Evolutionary conservation across 1,140 invertebrate genomes (phyloP).

Genomic region (Drosophila triauraria): DNA sequence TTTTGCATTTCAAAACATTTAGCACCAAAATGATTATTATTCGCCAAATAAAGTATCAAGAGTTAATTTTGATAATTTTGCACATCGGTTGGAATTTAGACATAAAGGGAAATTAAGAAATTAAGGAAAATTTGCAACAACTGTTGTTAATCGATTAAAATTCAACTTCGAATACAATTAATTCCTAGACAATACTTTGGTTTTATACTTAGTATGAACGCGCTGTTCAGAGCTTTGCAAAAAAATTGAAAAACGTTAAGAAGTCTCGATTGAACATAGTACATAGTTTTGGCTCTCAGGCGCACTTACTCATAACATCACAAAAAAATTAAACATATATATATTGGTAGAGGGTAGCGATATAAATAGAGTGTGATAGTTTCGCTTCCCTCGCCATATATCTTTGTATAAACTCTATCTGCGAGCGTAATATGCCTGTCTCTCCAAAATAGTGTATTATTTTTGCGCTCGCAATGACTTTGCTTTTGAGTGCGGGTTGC

Average conservation of each 20-base stretch:
- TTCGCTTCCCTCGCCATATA: conserved; percentile 18
- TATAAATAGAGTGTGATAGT: conserved; percentile 52
- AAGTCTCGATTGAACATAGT: conserved; percentile 39
- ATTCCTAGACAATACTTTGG: conserved; percentile 73
- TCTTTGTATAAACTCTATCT: conserved; percentile 23
- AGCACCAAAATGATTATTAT: conserved; percentile 82
- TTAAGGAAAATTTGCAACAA: conserved; percentile 73
- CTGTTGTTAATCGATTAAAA: conserved; percentile 31
- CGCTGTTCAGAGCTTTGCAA: conserved; percentile 34
- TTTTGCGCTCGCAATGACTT: conserved; percentile 48
- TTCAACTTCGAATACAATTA: conserved; percentile 37
- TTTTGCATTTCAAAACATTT: conserved; percentile 64
- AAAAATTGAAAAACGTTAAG: conserved; percentile 54
- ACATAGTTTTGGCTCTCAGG: conserved; percentile 53
- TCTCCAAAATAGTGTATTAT: conserved; percentile 24
- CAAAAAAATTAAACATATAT: conserved; percentile 76
- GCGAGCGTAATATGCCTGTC: conserved; percentile 54
- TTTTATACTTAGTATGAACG: conserved; percentile 42
- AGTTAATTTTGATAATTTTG: conserved; percentile 42
- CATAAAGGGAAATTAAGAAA: conserved; percentile 62
- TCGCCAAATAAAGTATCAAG: conserved; percentile 37
- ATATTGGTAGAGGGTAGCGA: conserved; percentile 10
- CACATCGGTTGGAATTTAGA: conserved; percentile 56
- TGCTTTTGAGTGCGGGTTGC: conserved; percentile 62
- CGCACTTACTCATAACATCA: conserved; percentile 78